Evolutionary conservation across 1,140 invertebrate species (phyloP), one percentile per base, ranked within the genome.

Genomic region (Listronotus oregonensis): DNA sequence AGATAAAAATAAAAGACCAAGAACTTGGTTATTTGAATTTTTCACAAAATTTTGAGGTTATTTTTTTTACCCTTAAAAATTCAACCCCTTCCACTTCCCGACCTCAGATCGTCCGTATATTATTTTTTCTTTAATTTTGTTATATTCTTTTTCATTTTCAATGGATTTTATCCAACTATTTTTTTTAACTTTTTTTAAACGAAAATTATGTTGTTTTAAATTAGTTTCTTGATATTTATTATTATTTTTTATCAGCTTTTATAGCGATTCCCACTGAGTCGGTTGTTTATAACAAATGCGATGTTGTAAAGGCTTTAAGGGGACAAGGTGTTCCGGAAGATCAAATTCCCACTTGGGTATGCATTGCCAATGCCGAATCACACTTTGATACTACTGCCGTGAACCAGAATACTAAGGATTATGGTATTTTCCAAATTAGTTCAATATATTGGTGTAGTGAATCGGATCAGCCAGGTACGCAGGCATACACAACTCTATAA

Each of bases 361-460:
- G 69, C 34, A 62, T 71, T 18, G 69, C 67, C 6, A 46, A 69
- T 15, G 62, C 66, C 32, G 69, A 71, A 44, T 71, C 69, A 6
- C 15, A 67, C 42, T 71, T 58, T 49, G 43, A 71, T 34, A 71
- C 69, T 9, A 44, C 37, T 6, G 67, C 67, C 0, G 39, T 66
- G 11, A 71, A 71, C 44, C 0, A 4, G 5, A 39, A 57, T 12
- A 63, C 67, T 14, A 51, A 63, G 32, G 69, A 69, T 32, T 63
- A 69, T 58, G 69, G 69, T 11, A 69, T 71, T 8, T 64, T 71
- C 47, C 69, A 71, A 42, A 71, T 71, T 17, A 69, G 62, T 40
- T 37, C 65, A 7, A 31, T 61, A 8, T 71, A 66, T 12, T 71
- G 69, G 69, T 71, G 69, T 51, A 15, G 57, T 21, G 43, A 54